phyloP scores from a whole-genome alignment of 2,888 invertebrate genomes.

The Metopia argyrocephala region DNA sequence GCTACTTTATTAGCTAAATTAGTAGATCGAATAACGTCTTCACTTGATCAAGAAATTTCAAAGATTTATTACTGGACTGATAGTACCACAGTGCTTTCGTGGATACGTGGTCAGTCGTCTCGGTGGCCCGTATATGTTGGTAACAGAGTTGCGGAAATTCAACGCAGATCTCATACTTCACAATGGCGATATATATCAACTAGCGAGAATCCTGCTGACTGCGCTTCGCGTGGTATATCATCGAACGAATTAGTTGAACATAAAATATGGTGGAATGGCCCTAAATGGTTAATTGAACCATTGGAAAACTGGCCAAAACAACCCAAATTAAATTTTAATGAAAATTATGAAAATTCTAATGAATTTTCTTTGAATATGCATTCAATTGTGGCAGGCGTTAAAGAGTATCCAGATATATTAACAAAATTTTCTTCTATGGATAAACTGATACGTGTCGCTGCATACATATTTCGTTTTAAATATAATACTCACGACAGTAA shows the following conservation, averaged over 20 bases:
- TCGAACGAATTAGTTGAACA: conserved; percentile 16
- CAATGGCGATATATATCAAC: conserved; percentile 8
- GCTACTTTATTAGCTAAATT: conserved; percentile 16
- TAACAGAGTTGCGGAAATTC: too few relatives aligned
- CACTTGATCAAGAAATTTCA: too few relatives aligned
- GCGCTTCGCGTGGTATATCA: conserved; percentile 37
- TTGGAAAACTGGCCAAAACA: conserved; percentile 21
- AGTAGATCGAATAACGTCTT: too few relatives aligned
- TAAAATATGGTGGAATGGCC: conserved; percentile 5
- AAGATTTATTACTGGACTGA: too few relatives aligned
- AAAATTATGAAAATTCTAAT: neutral
- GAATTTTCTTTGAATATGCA: neutral
- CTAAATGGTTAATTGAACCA: neutral
- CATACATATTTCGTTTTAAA: neutral
- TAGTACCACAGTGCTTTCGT: conserved; percentile 29
- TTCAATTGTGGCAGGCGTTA: neutral
- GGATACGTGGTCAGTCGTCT: conserved; percentile 25
- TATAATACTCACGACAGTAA: neutral
- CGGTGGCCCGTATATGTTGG: conserved; percentile 19
- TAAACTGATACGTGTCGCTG: neutral
- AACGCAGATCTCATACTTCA: conserved; percentile 13
- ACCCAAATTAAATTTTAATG: neutral
- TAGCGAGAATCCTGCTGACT: conserved; percentile 25
- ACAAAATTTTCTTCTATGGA: too few relatives aligned
- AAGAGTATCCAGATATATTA: conserved; percentile 1